A percentile compares a stretch with the other conserved stretches of the same genome.
Evolutionary conservation across 1,140 invertebrate genomes (phyloP).

Genomic region (Proctacanthus coquilletti): DNA sequence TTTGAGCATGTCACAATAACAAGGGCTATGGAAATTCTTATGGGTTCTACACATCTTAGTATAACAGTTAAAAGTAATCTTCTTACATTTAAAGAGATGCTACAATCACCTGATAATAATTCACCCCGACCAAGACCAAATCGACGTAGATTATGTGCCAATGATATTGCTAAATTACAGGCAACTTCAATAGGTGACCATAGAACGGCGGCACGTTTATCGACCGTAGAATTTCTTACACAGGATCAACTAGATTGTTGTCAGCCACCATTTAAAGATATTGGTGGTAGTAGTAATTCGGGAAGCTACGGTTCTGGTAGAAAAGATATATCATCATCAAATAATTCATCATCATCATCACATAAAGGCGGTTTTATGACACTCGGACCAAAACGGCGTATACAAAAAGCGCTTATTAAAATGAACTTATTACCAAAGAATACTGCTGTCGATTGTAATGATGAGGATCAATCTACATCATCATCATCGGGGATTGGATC

Average conservation of each 20-base stretch:
- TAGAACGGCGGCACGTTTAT: conserved; percentile 12
- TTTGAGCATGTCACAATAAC: conserved; percentile 84
- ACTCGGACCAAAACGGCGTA: conserved; percentile 60
- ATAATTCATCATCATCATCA: conserved; percentile 8
- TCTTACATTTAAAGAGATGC: conserved; percentile 67
- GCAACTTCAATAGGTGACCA: conserved; percentile 14
- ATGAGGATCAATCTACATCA: not conserved
- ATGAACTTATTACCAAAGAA: conserved; percentile 84
- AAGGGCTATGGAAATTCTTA: conserved; percentile 81
- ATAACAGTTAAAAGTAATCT: conserved; percentile 97
- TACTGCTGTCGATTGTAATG: conserved; percentile 26
- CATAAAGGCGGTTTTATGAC: conserved; percentile 73
- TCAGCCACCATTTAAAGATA: conserved; percentile 12
- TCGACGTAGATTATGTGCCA: conserved; percentile 26
- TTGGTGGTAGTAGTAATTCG: not conserved
- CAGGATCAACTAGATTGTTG: conserved; percentile 20
- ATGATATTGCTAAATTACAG: conserved; percentile 26
- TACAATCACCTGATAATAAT: conserved; percentile 64
- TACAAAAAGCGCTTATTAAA: conserved; percentile 80
- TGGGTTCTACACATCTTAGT: conserved; percentile 86
- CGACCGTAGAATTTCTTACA: conserved; percentile 13
- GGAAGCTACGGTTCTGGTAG: too few relatives aligned
- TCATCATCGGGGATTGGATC: too few relatives aligned
- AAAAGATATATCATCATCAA: not conserved
- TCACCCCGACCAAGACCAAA: conserved; percentile 48